phyloP scores from a whole-genome alignment of 1,140 invertebrate genomes.

The Bombus pascuorum region DNA sequence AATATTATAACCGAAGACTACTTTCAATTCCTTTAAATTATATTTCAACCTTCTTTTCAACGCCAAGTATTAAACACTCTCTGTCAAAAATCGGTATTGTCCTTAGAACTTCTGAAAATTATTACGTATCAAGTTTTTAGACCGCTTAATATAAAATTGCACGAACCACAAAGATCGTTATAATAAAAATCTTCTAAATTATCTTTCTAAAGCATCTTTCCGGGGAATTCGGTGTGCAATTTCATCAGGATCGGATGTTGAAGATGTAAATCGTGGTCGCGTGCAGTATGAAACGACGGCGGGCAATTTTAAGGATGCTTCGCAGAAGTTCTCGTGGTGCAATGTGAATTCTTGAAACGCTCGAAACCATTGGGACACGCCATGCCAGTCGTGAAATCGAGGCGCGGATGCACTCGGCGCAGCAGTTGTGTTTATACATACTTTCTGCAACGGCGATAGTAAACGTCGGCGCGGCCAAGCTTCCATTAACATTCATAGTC shows the following conservation, averaged over 20 bases:
- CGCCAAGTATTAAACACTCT: too few species aligned
- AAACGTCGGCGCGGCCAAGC: slow-evolving; percentile 25
- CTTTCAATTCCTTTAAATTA: not conserved
- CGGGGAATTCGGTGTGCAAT: not conserved
- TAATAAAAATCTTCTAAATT: too few species aligned
- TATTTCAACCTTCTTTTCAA: not conserved
- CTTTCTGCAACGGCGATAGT: slow-evolving; percentile 44
- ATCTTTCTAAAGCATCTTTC: too few species aligned
- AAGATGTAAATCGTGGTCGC: not conserved
- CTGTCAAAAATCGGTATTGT: too few species aligned
- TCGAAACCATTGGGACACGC: not conserved
- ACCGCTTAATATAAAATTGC: too few species aligned
- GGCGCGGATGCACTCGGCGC: slow-evolving; percentile 14
- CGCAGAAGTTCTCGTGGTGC: not conserved
- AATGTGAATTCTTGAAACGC: not conserved
- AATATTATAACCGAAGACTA: not conserved
- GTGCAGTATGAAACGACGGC: not conserved
- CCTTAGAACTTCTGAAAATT: too few species aligned
- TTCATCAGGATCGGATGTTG: not conserved
- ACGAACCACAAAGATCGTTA: too few species aligned
- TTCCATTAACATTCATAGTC: slow-evolving; percentile 68
- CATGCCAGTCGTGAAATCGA: not conserved
- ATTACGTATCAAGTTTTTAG: too few species aligned
- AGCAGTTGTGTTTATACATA: slow-evolving; percentile 28
- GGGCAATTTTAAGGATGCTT: not conserved